phyloP scores from a whole-genome alignment of 2,113 vertebrate genomes.

The Ornithorhynchus anatinus region DNA sequence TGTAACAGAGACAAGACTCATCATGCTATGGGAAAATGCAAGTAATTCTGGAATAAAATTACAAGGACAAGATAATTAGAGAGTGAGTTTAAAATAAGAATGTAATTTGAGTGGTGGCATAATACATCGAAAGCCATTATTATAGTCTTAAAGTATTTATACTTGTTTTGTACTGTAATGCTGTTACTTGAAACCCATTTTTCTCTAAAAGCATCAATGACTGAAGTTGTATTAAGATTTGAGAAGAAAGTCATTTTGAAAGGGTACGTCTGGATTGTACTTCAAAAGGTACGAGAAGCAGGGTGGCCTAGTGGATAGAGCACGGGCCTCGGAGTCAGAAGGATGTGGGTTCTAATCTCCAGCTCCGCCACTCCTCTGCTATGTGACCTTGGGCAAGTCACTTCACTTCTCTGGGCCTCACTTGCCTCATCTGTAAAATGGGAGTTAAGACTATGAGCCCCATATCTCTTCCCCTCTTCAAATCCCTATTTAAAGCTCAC shows the following conservation, averaged over 20 bases:
- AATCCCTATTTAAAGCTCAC: no score
- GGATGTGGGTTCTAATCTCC: no score
- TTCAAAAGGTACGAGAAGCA: no score
- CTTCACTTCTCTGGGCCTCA: no score
- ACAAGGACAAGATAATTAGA: slow-evolving; percentile 34
- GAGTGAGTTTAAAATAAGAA: background rate
- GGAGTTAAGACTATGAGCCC: no score
- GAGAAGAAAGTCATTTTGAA: background rate
- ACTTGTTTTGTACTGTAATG: background rate
- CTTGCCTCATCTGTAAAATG: no score
- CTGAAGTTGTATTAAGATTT: background rate
- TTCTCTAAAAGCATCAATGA: background rate
- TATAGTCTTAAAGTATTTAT: background rate
- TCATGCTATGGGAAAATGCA: background rate
- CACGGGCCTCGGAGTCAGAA: no score
- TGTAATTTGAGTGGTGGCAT: background rate
- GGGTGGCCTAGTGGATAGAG: no score
- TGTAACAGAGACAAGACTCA: slow-evolving; percentile 14
- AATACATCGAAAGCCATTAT: background rate
- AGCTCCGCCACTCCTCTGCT: no score
- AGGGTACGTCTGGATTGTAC: no score
- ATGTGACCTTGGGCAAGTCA: no score
- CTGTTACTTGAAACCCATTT: background rate
- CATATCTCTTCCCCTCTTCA: no score
- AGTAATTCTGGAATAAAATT: slow-evolving; percentile 16